Base-by-base conservation (phyloP, 2,797 vertebrate species). In the Tenualosa thibaudeaui region DNA sequence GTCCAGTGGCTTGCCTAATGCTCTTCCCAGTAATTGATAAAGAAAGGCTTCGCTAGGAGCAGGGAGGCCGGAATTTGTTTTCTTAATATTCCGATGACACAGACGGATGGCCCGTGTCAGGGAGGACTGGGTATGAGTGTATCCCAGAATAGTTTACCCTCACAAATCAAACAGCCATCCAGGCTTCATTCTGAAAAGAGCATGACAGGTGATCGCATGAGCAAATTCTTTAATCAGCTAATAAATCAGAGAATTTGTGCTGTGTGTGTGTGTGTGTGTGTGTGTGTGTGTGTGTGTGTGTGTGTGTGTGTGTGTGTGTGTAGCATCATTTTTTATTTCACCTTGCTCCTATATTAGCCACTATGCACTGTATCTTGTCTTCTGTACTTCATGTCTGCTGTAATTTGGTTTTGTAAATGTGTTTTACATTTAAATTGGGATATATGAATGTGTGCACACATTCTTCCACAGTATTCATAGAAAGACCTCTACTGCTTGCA, bases 121-220 rank as follows among this genome's bases (percentile, higher is more conserved):
- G 31, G 15, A 71, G 68, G 68, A 71, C 40, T 31, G 68, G 15
- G 68, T 71, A 13, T 40, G 90, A 86, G 86, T 94, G 93, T 94
- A 90, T 86, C 84, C 65, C 0, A 62, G 91, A 92, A 89, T 88
- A 91, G 90, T 93, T 92, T 93, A 88, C 92, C 86, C 93, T 94
- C 94, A 92, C 96, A 95, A 95, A 95, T 95, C 95, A 95, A 93
- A 87, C 89, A 88, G 89, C 84, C 93, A 92, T 93, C 89, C 90
- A 92, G 91, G 91, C 93, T 92, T 95, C 92, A 94, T 94, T 37
- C 94, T 92, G 93, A 94, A 95, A 91, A 91, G 71, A 86, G 91
- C 88, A 85, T 94, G 94, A 94, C 94, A 91, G 93, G 94, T 92
- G 88, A 94, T 95, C 93, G 94, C 93, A 93, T 89, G 89, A 94